These are phyloP conservation scores for Anagrus nilaparvatae DNA, from an alignment of 1,140 invertebrate species.

Conservation along the genomic window DNA sequence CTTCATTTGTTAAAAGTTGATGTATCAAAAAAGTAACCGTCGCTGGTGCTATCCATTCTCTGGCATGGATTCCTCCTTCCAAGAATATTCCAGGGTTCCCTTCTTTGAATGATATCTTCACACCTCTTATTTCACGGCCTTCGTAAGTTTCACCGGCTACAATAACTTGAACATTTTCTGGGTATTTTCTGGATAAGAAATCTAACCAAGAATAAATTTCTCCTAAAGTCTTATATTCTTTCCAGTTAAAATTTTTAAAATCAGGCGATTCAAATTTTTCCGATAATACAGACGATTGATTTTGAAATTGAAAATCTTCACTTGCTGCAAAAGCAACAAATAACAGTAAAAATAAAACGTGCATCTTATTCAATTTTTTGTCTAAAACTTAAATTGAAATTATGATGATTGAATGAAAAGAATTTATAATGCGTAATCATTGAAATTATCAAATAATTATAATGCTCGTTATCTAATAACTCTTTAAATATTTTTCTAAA, in stretches of 20 bases:
- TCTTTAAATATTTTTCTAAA: too few species aligned
- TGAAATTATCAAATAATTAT: too few species aligned
- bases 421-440: too few species aligned
- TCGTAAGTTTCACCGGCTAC: constrained; percentile 48
- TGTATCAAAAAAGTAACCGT: constrained; percentile 56
- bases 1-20: constrained; percentile 46
- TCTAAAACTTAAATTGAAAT: too few species aligned
- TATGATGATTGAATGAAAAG: too few species aligned
- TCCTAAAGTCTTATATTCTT: constrained; percentile 41
- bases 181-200: constrained; percentile 35
- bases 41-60: constrained; percentile 70
- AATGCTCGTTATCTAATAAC: too few species aligned
- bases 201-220: constrained; percentile 44
- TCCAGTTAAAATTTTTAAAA: constrained; percentile 35
- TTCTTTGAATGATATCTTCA: constrained; percentile 43
- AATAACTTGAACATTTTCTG: constrained; percentile 41
- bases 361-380: too few species aligned
- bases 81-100: constrained; percentile 43
- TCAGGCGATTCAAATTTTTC: too few species aligned
- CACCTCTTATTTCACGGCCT: constrained; percentile 49
- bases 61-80: constrained; percentile 58
- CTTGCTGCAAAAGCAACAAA: too few species aligned
- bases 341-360: too few species aligned
- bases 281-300: too few species aligned
- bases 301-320: too few species aligned